These are phyloP conservation scores for Crenichthys baileyi DNA, from an alignment of 2,797 vertebrate genomes.

Conservation along the genomic window DNA sequence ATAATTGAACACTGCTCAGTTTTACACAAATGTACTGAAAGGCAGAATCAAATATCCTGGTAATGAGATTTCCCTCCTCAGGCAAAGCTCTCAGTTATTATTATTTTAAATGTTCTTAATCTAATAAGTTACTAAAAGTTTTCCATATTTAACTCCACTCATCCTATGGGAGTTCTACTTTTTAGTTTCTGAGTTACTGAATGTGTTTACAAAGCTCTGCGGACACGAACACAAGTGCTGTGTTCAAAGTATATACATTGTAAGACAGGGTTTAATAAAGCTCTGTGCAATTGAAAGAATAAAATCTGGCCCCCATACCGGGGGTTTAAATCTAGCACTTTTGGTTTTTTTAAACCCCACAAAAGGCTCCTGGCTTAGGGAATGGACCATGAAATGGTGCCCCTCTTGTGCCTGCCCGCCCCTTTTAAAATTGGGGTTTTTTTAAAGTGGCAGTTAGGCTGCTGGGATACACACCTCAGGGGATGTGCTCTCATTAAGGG, in stretches of 20 bases:
- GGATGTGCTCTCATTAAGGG: constrained; percentile 90
- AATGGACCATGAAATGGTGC: constrained; percentile 80
- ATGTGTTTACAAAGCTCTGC: constrained; percentile 54
- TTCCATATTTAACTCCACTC: constrained; percentile 68
- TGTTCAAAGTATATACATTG: constrained; percentile 34
- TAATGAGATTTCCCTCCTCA: constrained; percentile 81
- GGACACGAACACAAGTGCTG: constrained; percentile 8
- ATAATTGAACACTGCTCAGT: constrained; percentile 80
- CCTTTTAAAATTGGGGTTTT: constrained; percentile 81
- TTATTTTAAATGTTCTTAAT: constrained; percentile 82
- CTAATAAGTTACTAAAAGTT: constrained; percentile 79
- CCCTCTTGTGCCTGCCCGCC: constrained; percentile 67
- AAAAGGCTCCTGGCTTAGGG: constrained; percentile 77
- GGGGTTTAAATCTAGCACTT: too few species aligned
- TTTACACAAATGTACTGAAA: constrained; percentile 83
- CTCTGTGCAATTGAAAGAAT: constrained; percentile 31
- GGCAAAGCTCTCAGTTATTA: constrained; percentile 72
- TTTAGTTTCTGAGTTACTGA: constrained; percentile 59
- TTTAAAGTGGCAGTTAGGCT: constrained; percentile 78
- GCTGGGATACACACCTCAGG: constrained; percentile 82
- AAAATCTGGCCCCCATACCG: too few species aligned
- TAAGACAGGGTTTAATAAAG: constrained; percentile 21
- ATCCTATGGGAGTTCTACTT: constrained; percentile 53
- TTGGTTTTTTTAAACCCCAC: constrained; percentile 77
- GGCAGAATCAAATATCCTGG: constrained; percentile 81